phyloP scores from a whole-genome alignment of 2,888 invertebrate species.

The Mythimna ferrago region DNA sequence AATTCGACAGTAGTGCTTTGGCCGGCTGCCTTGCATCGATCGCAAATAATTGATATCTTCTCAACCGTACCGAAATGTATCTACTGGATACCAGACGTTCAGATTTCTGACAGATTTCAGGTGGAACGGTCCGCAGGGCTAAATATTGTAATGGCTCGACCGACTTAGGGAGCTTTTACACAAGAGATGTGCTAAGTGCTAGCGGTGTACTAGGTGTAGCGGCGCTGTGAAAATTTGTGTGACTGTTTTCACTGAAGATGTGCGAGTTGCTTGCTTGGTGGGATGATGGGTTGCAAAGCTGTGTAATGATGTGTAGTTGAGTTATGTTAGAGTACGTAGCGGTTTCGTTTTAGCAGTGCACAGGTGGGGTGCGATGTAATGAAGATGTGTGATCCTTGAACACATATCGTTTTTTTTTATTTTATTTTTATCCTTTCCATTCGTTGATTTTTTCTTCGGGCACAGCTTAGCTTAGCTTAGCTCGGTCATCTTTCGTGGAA shows the following conservation, averaged over 20 bases:
- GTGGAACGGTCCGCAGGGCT: conserved; percentile 42
- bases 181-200: not conserved
- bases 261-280: not conserved
- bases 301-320: conserved; percentile 4
- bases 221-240: not conserved
- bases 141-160: conserved; percentile 50
- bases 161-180: conserved; percentile 23
- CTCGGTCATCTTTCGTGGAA: not conserved
- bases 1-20: conserved; percentile 65
- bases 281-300: not conserved
- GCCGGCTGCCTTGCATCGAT: conserved; percentile 67
- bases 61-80: conserved; percentile 69
- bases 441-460: not conserved
- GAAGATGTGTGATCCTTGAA: too few relatives aligned
- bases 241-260: not conserved
- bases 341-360: too few relatives aligned
- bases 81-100: conserved; percentile 55
- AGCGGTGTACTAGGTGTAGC: not conserved
- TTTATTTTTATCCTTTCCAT: not conserved
- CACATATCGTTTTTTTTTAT: not conserved
- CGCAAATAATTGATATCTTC: conserved; percentile 78
- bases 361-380: not conserved
- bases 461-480: too few relatives aligned
- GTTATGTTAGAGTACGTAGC: too few relatives aligned
- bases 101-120: conserved; percentile 52